Conservation (phyloP, 2,888 invertebrate genomes). For the Crepidodera aurea region DNA sequence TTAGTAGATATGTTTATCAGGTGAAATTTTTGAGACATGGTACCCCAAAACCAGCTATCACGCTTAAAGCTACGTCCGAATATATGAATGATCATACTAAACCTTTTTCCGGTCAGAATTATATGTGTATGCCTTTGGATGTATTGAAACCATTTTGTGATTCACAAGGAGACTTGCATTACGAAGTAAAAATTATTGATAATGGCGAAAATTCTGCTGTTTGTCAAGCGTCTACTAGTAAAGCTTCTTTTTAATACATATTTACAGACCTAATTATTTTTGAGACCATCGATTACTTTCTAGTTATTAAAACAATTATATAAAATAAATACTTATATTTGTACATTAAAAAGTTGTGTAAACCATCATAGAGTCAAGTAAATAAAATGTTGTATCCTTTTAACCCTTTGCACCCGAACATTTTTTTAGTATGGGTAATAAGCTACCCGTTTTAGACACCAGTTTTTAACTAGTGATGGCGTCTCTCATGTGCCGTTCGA, state of each 20-base stretch:
- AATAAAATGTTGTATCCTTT: too few relatives aligned
- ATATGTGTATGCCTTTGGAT: slow-evolving; percentile 2
- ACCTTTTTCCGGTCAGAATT: background rate
- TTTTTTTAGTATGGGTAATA: too few relatives aligned
- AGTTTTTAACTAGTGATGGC: too few relatives aligned
- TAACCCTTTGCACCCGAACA: too few relatives aligned
- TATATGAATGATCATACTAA: background rate
- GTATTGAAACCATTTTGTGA: slow-evolving; percentile 3
- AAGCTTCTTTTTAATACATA: background rate
- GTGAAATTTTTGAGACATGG: background rate
- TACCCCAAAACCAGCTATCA: background rate
- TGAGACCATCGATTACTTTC: too few relatives aligned
- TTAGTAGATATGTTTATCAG: background rate
- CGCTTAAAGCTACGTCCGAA: background rate
- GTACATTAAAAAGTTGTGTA: too few relatives aligned
- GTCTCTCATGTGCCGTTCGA: too few relatives aligned
- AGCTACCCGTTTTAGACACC: too few relatives aligned
- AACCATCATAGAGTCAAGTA: too few relatives aligned
- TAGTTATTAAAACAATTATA: too few relatives aligned
- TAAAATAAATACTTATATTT: too few relatives aligned
- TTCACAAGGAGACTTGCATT: slow-evolving; percentile 1
- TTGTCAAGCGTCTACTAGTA: background rate
- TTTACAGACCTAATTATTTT: too few relatives aligned
- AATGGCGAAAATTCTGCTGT: background rate
- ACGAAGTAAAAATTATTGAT: background rate